A percentile compares a stretch with the other conserved stretches of the same genome.
Conservation (phyloP, 30 jellyfish, hydroid and myxozoan genomes). For the Pseudorhiza aurosa region DNA sequence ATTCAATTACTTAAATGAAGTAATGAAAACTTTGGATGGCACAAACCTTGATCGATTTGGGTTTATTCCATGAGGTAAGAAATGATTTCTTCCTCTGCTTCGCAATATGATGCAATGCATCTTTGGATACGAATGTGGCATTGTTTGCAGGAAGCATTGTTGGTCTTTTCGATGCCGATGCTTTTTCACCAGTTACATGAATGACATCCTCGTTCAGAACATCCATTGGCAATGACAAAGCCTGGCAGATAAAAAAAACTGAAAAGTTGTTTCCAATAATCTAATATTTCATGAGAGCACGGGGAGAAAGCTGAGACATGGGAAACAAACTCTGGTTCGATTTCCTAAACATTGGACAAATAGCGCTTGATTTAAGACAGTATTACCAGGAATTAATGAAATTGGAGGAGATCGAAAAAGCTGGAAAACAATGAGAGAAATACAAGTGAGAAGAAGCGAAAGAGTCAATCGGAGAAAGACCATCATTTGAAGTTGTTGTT, state of each 20-base stretch:
- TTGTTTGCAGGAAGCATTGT: constrained; percentile 20
- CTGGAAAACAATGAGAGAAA: too few species aligned
- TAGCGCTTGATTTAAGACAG: too few species aligned
- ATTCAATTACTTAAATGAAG: too few species aligned
- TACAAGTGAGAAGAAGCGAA: too few species aligned
- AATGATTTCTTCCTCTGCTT: constrained; percentile 20
- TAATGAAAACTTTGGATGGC: too few species aligned
- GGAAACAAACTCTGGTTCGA: too few species aligned
- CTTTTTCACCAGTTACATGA: constrained; percentile 31
- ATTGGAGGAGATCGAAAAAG: too few species aligned
- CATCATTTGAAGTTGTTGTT: too few species aligned
- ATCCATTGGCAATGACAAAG: constrained; percentile 16
- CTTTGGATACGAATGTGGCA: constrained; percentile 58
- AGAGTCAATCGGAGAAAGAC: too few species aligned
- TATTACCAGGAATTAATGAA: too few species aligned
- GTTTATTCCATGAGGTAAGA: constrained; percentile 45
- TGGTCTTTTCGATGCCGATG: constrained; percentile 26
- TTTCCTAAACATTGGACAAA: too few species aligned
- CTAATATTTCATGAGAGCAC: background rate
- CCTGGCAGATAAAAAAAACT: background rate
- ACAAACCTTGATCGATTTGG: constrained; percentile 7
- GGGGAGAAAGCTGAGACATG: background rate
- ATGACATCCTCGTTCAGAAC: constrained; percentile 43
- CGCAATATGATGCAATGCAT: constrained; percentile 44
- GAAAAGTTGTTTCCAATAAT: background rate